Base-by-base conservation (phyloP, 2,797 vertebrate species). In the Tokudaia tokunoshimensis region DNA sequence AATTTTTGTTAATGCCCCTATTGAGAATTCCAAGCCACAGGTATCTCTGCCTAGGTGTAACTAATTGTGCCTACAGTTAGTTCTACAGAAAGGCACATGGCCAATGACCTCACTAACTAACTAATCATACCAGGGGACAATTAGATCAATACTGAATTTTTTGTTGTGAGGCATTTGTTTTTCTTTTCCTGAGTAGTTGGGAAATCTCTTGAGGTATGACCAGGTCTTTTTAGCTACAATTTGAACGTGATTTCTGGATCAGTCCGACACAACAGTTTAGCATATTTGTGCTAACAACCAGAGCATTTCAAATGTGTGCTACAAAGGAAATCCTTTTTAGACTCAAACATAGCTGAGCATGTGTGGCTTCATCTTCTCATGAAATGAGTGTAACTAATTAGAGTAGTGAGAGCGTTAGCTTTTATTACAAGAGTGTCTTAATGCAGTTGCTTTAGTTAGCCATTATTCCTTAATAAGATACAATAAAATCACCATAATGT, bases 301-400 rank as follows among this genome's bases (percentile, higher is more conserved):
- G 0, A 4, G 5, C 29, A 50, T 67, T 67, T 82, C 84, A 76
- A 78, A 92, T 83, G 52, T 76, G 50, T 31, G 76, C 59, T 72
- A 41, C 89, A 85, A 74, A 22, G 86, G n/a, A 84, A 91, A 29
- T 47, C 52, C 57, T 91, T 87, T 90, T 47, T 47, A 55, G 34
- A 85, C 37, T 89, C 86, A 94, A 75, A 74, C 20, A 41, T 65
- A 94, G 59, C 22, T 79, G 67, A 96, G 67, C 44, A 15, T 79
- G 70, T 85, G 11, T 70, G 84, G 72, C 63, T 95, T 81, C 61
- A 29, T 92, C 94, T 78, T 34, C 59, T 92, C 89, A 72, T 82
- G 67, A 97, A 96, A 92, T 91, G 96, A 96, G 89, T 63, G 80
- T 92, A 87, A 97, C 95, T 98, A 96, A 98, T 97, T 97, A 95